Evolutionary conservation across 2,888 invertebrate genomes (phyloP), one percentile per base, ranked within the genome.

Genomic region (Apoda limacodes): DNA sequence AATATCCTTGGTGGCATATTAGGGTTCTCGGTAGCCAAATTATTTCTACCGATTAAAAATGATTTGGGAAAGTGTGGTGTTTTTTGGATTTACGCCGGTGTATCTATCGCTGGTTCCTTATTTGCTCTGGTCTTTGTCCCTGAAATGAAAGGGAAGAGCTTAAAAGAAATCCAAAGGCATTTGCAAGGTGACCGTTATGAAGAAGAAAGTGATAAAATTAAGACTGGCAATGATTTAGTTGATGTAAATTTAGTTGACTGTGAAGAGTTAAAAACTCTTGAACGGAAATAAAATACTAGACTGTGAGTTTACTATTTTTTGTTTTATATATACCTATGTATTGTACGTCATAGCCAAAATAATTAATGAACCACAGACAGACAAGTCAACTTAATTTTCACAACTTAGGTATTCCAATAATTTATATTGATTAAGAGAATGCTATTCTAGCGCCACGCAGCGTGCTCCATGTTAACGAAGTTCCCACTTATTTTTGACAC

Each of bases 91-190:
- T 84, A 78, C 36, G 66, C 81, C 0, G 22, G 47, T 1, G 57
- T 71, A 2, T 70, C 82, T 2, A 53, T 78, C n/a, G 26, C 60
- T 9, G 82, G 84, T 1, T 65, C 78, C 1, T 27, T 71, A 5
- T 84, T 83, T 39, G 74, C 82, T 3, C 48, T 60, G 11, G 52
- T 74, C n/a, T 34, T 65, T 28, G 78, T 85, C 0, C 85, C 84
- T 2, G 85, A 85, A 55, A 85, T 84, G 0, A 83, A 76, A 40
- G 82, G 82, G 0, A 84, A 83, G 41, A 83, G 82, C 25, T 60
- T 85, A 17, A 52, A 69, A 15, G 82, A 85, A 35, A 84, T 85
- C 27, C 83, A 84, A 45, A 63, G 75, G 13, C 61, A 81, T 27
- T 43, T 85, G 2, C 76, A 82, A 41, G 75, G 76, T 2, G 52